phyloP scores from a whole-genome alignment of 1,140 invertebrate species.

The Choristoneura fumiferana region DNA sequence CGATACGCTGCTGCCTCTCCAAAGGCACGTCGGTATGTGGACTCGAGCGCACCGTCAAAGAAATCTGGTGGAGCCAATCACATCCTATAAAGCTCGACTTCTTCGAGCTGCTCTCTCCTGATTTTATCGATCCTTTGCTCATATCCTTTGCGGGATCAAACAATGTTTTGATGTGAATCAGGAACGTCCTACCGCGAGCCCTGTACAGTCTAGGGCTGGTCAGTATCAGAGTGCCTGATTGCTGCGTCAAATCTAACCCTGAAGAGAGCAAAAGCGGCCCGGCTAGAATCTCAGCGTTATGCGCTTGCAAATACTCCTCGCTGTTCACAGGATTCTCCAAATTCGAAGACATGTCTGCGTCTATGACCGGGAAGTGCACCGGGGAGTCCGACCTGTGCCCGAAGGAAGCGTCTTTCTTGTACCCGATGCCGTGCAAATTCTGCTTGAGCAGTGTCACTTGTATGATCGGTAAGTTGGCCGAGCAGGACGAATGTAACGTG shows the following conservation, averaged over 20 bases:
- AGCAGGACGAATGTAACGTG: conserved; percentile 86
- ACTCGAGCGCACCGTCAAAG: conserved; percentile 88
- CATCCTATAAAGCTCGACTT: conserved; percentile 85
- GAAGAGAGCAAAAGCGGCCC: conserved; percentile 90
- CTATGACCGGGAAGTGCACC: conserved; percentile 79
- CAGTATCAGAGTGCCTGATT: conserved; percentile 89
- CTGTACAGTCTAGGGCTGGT: conserved; percentile 92
- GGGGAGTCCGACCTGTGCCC: conserved; percentile 79
- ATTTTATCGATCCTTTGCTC: conserved; percentile 53
- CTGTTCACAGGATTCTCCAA: conserved; percentile 87
- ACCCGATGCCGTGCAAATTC: conserved; percentile 86
- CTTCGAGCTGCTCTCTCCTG: conserved; percentile 62
- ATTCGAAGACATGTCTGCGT: conserved; percentile 73
- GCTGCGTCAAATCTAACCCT: conserved; percentile 90
- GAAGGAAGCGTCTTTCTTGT: conserved; percentile 70
- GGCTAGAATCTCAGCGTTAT: conserved; percentile 93
- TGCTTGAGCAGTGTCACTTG: conserved; percentile 92
- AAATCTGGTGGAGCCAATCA: conserved; percentile 95
- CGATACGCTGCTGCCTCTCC: conserved; percentile 88
- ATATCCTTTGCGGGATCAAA: conserved; percentile 83
- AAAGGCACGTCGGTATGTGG: conserved; percentile 85
- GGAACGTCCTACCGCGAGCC: conserved; percentile 87
- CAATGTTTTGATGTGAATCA: conserved; percentile 91
- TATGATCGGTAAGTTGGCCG: conserved; percentile 78
- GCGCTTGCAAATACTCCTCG: conserved; percentile 89